A percentile compares a stretch with the other conserved stretches of the same genome.
These are phyloP conservation scores for Aethina tumida DNA, from an alignment of 1,140 invertebrate genomes.

Conservation along the genomic window DNA sequence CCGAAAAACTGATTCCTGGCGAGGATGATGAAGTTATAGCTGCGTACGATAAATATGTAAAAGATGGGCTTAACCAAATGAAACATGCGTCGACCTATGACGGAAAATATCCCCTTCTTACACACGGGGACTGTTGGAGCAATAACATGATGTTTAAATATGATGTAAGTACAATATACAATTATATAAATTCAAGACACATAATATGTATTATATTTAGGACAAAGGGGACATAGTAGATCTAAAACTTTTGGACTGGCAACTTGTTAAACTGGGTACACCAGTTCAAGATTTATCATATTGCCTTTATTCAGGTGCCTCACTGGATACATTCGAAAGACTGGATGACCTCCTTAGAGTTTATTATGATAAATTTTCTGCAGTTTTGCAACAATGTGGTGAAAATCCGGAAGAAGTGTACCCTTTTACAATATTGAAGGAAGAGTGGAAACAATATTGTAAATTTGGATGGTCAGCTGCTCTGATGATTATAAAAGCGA, in stretches of 20 bases:
- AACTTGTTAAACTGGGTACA: conserved; percentile 42
- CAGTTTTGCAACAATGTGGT: conserved; percentile 33
- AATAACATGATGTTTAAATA: conserved; percentile 25
- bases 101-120: conserved; percentile 11
- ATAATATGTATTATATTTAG: conserved; percentile 7
- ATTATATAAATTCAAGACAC: conserved; percentile 6
- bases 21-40: conserved; percentile 8
- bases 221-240: conserved; percentile 3
- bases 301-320: conserved; percentile 45
- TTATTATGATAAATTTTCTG: conserved; percentile 42
- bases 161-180: conserved; percentile 16
- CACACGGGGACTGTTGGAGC: conserved; percentile 23
- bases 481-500: too few relatives aligned
- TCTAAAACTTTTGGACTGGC: conserved; percentile 40
- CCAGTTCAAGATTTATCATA: conserved; percentile 48
- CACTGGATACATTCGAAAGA: conserved; percentile 36
- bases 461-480: too few relatives aligned
- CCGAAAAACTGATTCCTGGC: conserved; percentile 3
- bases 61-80: conserved; percentile 7
- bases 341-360: conserved; percentile 40
- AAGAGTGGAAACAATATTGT: conserved; percentile 32
- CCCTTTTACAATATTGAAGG: conserved; percentile 33
- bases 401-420: conserved; percentile 37
- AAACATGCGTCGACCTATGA: conserved; percentile 13
- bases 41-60: conserved; percentile 10